These are phyloP conservation scores for Brachypteracias leptosomus DNA, from an alignment of 2,113 vertebrate genomes.

Conservation along the genomic window DNA sequence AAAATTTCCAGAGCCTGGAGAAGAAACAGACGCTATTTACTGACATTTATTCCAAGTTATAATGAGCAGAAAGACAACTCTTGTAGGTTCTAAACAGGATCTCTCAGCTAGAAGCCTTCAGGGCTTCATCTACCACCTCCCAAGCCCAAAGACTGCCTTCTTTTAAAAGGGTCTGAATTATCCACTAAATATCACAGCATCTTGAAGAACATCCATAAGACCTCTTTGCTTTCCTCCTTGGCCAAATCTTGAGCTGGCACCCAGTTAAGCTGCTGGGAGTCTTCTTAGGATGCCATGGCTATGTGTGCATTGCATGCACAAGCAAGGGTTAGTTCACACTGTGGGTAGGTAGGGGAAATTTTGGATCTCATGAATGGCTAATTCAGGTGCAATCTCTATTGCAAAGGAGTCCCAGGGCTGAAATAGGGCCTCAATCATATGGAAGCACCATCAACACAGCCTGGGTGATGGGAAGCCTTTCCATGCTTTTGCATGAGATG, in stretches of 20 bases:
- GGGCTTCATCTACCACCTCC: neutral
- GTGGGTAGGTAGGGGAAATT: neutral
- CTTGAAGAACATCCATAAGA: neutral
- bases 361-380: neutral
- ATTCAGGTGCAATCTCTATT: neutral
- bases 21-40: constrained; percentile 10
- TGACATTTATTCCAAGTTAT: neutral
- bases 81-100: neutral
- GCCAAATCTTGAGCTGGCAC: neutral
- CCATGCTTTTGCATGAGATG: neutral
- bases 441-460: neutral
- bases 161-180: neutral
- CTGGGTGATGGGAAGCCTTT: neutral
- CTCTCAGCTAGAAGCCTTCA: neutral
- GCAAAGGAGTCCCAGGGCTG: neutral
- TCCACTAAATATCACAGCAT: neutral
- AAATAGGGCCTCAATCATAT: neutral
- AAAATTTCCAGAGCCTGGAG: neutral
- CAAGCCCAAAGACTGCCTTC: neutral
- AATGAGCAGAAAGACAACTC: neutral
- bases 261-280: neutral
- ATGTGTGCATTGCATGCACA: neutral
- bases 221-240: neutral
- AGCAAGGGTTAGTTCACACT: rapidly evolving
- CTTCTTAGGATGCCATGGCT: neutral